Conservation (phyloP, 2,797 vertebrate genomes). For the Onychomys arenicola region DNA sequence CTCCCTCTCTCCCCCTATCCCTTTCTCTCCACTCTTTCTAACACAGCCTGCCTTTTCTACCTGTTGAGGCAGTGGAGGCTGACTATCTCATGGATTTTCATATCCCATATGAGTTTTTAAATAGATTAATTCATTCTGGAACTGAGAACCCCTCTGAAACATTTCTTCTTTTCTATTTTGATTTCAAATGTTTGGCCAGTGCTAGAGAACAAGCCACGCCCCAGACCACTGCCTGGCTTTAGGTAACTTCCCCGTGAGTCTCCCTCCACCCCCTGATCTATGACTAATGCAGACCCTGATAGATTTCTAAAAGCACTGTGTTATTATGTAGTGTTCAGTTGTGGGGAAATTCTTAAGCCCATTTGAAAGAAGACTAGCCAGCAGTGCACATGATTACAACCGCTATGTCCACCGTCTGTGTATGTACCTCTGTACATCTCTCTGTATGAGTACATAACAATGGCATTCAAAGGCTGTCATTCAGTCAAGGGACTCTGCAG, state of each 20-base stretch:
- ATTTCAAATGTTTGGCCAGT: slow-evolving; percentile 29
- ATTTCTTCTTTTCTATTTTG: slow-evolving; percentile 39
- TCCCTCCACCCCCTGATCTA: background rate
- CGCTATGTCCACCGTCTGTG: slow-evolving; percentile 60
- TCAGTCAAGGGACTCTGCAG: slow-evolving; percentile 80
- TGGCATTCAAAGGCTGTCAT: slow-evolving; percentile 80
- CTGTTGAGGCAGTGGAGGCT: slow-evolving; percentile 59
- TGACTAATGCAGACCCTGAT: background rate
- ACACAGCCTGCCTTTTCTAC: slow-evolving; percentile 64
- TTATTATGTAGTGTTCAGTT: background rate
- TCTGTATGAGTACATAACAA: slow-evolving; percentile 68
- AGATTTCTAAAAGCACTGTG: background rate
- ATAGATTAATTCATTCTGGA: background rate
- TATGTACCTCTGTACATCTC: slow-evolving; percentile 67
- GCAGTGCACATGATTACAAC: slow-evolving; percentile 69
- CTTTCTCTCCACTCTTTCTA: background rate
- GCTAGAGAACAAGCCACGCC: rapidly evolving
- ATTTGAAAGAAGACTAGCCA: slow-evolving; percentile 69
- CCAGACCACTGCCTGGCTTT: background rate
- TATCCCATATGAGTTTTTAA: slow-evolving; percentile 33
- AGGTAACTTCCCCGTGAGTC: background rate
- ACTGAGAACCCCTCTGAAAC: slow-evolving; percentile 17
- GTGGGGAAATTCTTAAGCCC: slow-evolving; percentile 48
- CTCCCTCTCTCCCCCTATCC: background rate
- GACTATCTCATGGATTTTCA: slow-evolving; percentile 64